These are phyloP conservation scores for Ataeniobius toweri DNA, from an alignment of 2,797 vertebrate species.

Conservation along the genomic window DNA sequence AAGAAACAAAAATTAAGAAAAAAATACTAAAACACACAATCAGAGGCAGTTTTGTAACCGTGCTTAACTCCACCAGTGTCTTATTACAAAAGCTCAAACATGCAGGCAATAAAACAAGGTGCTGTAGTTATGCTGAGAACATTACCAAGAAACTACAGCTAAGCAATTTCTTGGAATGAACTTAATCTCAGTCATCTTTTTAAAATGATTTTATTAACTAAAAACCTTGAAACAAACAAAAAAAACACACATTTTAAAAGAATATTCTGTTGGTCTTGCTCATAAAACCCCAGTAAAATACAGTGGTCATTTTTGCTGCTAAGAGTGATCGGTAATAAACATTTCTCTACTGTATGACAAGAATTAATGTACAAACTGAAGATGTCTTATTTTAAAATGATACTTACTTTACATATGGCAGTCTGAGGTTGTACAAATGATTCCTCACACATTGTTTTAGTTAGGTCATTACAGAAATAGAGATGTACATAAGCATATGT, in stretches of 20 bases:
- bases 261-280: too few relatives aligned
- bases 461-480: neutral
- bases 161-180: neutral
- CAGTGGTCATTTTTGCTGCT: too few relatives aligned
- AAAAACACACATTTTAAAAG: too few relatives aligned
- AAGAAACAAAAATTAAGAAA: neutral
- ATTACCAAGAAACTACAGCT: neutral
- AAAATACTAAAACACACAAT: neutral
- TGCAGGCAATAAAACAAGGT: neutral
- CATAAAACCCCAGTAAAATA: too few relatives aligned
- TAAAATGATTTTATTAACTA: too few relatives aligned
- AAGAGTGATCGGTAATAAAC: too few relatives aligned
- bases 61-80: neutral
- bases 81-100: neutral
- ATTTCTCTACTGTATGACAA: too few relatives aligned
- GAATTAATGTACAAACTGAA: neutral
- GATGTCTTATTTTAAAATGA: neutral
- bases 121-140: neutral
- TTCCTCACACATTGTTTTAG: neutral
- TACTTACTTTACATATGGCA: too few relatives aligned
- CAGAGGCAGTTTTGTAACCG: neutral
- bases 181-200: too few relatives aligned
- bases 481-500: neutral
- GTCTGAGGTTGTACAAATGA: neutral
- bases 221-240: too few relatives aligned